phyloP scores from a whole-genome alignment of 2,113 vertebrate species.

The Eptesicus fuscus region DNA sequence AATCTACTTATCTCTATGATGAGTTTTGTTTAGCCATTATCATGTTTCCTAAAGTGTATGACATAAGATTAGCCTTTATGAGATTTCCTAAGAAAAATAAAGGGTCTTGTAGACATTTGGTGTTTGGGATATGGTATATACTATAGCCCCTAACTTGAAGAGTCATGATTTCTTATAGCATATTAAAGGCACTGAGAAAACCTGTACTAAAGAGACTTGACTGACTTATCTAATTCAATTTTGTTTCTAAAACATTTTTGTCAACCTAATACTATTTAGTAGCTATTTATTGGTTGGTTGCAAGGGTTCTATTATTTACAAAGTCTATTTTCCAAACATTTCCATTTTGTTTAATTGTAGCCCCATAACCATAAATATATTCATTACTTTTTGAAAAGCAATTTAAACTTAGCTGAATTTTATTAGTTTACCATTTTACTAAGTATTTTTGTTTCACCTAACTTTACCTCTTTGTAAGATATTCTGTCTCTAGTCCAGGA shows the following conservation, averaged over 20 bases:
- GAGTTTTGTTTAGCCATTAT: neutral
- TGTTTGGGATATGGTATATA: neutral
- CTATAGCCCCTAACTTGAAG: neutral
- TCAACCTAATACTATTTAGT: neutral
- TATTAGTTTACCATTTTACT: neutral
- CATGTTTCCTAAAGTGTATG: neutral
- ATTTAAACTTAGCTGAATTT: slow-evolving; percentile 3
- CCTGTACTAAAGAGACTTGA: neutral
- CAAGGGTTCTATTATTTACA: neutral
- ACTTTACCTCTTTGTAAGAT: neutral
- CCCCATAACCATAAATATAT: neutral
- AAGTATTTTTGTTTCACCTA: neutral
- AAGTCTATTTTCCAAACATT: neutral
- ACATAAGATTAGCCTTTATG: neutral
- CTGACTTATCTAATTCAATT: neutral
- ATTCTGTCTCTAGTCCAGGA: neutral
- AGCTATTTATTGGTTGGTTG: neutral
- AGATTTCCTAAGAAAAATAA: neutral
- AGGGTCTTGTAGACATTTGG: neutral
- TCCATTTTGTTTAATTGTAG: neutral
- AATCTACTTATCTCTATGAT: neutral
- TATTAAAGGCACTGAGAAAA: neutral
- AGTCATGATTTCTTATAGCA: neutral
- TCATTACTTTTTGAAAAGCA: neutral
- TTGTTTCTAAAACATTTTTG: slow-evolving; percentile 4